Conservation (phyloP, 2,888 invertebrate genomes). For the Mythimna loreyi region DNA sequence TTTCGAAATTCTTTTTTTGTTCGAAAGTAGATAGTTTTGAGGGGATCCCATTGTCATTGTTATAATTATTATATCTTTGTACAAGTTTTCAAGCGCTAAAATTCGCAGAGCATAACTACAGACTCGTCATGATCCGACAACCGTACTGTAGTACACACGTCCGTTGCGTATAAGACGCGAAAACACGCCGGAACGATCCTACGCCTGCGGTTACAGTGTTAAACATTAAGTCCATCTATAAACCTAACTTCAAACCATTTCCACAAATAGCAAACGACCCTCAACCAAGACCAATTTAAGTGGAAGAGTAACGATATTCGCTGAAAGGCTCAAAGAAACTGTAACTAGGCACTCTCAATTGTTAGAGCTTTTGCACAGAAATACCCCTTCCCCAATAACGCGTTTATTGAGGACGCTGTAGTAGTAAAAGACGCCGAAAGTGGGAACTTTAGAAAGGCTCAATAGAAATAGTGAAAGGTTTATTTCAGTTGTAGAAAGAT, state of each 20-base stretch:
- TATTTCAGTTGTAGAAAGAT: slow-evolving; percentile 2
- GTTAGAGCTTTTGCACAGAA: slow-evolving; percentile 47
- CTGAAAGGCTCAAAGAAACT: slow-evolving; percentile 40
- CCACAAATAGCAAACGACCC: slow-evolving; percentile 28
- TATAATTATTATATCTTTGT: too few relatives aligned
- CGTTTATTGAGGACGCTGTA: slow-evolving; percentile 28
- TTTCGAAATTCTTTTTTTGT: too few relatives aligned
- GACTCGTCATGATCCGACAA: too few relatives aligned
- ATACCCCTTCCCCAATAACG: slow-evolving; percentile 48
- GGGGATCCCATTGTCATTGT: too few relatives aligned
- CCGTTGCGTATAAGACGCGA: too few relatives aligned
- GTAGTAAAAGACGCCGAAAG: slow-evolving; percentile 38
- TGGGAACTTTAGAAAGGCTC: slow-evolving; percentile 17
- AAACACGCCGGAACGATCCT: too few relatives aligned
- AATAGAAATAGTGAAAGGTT: slow-evolving; percentile 27
- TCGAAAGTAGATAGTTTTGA: too few relatives aligned
- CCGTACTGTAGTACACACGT: too few relatives aligned
- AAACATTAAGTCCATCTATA: not conserved
- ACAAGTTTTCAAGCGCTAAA: too few relatives aligned
- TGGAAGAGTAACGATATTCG: slow-evolving; percentile 37
- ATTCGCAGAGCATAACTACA: too few relatives aligned
- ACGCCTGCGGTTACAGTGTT: too few relatives aligned
- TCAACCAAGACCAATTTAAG: slow-evolving; percentile 28
- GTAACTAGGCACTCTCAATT: slow-evolving; percentile 39
- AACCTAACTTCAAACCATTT: slow-evolving; percentile 20